phyloP scores from a whole-genome alignment of 2,888 invertebrate genomes.

The Serrognathus titanus region DNA sequence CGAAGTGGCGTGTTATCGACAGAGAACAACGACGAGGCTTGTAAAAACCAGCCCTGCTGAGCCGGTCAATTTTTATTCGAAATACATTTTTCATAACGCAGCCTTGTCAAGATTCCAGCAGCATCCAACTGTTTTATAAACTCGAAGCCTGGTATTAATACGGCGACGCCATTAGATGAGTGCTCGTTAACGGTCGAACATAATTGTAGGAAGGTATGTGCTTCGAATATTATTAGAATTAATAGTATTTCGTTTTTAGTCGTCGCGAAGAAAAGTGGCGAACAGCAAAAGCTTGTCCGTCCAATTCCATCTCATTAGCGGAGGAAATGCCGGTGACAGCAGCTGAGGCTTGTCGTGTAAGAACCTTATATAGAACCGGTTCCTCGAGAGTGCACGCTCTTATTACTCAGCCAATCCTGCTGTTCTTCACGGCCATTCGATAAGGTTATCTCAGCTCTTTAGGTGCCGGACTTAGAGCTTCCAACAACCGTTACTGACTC shows the following conservation, averaged over 20 bases:
- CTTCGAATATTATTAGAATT: conserved; percentile 41
- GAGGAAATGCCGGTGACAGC: conserved; percentile 50
- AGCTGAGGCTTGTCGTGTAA: conserved; percentile 41
- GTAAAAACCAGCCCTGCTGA: conserved; percentile 16
- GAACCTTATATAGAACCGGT: conserved; percentile 50
- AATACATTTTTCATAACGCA: conserved; percentile 48
- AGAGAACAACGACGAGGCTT: conserved; percentile 3
- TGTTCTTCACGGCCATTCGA: conserved; percentile 44
- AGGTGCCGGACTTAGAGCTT: conserved; percentile 16
- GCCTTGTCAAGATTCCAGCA: conserved; percentile 42
- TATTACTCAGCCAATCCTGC: conserved; percentile 42
- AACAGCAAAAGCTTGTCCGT: conserved; percentile 45
- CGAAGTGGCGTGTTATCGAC: not conserved
- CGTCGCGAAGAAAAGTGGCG: conserved; percentile 22
- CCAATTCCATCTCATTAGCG: conserved; percentile 53
- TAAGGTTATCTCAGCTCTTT: conserved; percentile 42
- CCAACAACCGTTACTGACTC: conserved; percentile 12
- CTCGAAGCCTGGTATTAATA: conserved; percentile 34
- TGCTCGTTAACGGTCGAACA: conserved; percentile 27
- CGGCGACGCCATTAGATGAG: conserved; percentile 40
- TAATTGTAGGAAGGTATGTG: conserved; percentile 27
- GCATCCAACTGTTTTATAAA: conserved; percentile 39
- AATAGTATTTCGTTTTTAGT: conserved; percentile 19
- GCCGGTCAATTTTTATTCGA: conserved; percentile 24
- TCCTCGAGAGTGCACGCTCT: conserved; percentile 35